Evolutionary conservation across 2,888 invertebrate genomes (phyloP).

Genomic region (Eupithecia abbreviata): DNA sequence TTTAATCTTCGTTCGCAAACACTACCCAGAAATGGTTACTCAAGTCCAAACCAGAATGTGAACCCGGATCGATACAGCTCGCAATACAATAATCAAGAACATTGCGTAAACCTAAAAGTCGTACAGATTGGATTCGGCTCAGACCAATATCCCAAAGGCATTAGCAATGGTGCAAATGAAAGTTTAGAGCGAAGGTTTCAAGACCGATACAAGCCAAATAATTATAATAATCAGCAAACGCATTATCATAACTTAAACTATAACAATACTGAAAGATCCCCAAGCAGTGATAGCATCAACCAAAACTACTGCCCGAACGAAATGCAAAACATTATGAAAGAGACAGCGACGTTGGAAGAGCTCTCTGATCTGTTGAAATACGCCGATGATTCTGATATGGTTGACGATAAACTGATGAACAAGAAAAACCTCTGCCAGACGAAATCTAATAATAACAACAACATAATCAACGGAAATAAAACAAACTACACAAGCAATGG

Average conservation of each 20-base stretch:
- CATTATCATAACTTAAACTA: slow-evolving; percentile 77
- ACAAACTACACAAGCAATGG: slow-evolving; percentile 85
- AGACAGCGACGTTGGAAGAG: slow-evolving; percentile 87
- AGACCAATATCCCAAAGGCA: slow-evolving; percentile 84
- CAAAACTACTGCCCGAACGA: slow-evolving; percentile 76
- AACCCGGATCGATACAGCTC: slow-evolving; percentile 81
- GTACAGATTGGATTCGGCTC: slow-evolving; percentile 85
- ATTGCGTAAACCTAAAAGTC: slow-evolving; percentile 83
- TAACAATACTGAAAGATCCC: slow-evolving; percentile 72
- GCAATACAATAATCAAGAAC: slow-evolving; percentile 81
- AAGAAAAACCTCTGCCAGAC: slow-evolving; percentile 76
- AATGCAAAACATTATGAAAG: slow-evolving; percentile 77
- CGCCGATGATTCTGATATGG: slow-evolving; percentile 88
- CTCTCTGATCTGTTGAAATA: slow-evolving; percentile 88
- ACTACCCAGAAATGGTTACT: slow-evolving; percentile 87
- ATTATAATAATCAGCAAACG: slow-evolving; percentile 66
- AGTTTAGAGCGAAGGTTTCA: slow-evolving; percentile 79
- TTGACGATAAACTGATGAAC: slow-evolving; percentile 79
- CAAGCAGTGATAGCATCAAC: slow-evolving; percentile 76
- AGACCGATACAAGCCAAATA: slow-evolving; percentile 78
- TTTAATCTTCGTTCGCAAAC: slow-evolving; percentile 86
- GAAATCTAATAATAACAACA: slow-evolving; percentile 71
- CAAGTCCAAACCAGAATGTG: slow-evolving; percentile 71
- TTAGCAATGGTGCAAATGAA: slow-evolving; percentile 75
- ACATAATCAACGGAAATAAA: slow-evolving; percentile 77